A percentile compares a stretch with the other conserved stretches of the same genome.
Conservation (phyloP, 2,888 invertebrate genomes). For the Panopea generosa region DNA sequence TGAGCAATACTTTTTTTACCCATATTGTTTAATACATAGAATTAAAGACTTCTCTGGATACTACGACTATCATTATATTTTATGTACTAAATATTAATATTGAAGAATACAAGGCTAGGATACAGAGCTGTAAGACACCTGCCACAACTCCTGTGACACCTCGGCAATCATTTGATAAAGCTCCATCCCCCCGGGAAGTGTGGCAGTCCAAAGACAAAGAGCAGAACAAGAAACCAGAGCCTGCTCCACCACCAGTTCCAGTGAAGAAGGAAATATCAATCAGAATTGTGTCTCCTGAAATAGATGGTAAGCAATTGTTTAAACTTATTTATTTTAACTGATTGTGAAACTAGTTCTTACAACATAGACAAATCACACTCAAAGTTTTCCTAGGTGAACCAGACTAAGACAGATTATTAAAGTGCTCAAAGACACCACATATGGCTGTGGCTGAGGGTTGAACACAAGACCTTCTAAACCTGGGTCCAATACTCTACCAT, state of each 20-base stretch:
- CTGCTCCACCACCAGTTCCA: constrained; percentile 3
- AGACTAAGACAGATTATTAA: not conserved
- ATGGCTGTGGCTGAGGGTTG: too few relatives aligned
- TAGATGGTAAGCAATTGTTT: constrained; percentile 54
- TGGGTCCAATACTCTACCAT: too few relatives aligned
- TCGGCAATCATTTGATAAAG: constrained; percentile 22
- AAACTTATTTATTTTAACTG: too few relatives aligned
- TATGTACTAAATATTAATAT: too few relatives aligned
- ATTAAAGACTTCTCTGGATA: too few relatives aligned
- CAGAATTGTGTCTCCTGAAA: constrained; percentile 39
- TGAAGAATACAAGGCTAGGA: constrained; percentile 35
- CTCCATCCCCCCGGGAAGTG: constrained; percentile 35
- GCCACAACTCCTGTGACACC: constrained; percentile 52
- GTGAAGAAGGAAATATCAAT: constrained; percentile 50
- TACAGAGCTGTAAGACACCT: constrained; percentile 39
- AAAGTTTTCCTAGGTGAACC: not conserved
- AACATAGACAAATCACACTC: too few relatives aligned
- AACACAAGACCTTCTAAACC: too few relatives aligned
- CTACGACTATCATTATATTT: too few relatives aligned
- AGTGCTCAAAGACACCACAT: too few relatives aligned
- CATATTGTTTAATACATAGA: too few relatives aligned
- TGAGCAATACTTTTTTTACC: too few relatives aligned
- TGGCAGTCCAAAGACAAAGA: constrained; percentile 41
- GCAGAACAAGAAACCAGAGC: constrained; percentile 5
- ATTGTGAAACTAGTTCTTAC: too few relatives aligned